Base-by-base conservation (phyloP, 2,797 vertebrate genomes). In the Nannoperca australis region DNA sequence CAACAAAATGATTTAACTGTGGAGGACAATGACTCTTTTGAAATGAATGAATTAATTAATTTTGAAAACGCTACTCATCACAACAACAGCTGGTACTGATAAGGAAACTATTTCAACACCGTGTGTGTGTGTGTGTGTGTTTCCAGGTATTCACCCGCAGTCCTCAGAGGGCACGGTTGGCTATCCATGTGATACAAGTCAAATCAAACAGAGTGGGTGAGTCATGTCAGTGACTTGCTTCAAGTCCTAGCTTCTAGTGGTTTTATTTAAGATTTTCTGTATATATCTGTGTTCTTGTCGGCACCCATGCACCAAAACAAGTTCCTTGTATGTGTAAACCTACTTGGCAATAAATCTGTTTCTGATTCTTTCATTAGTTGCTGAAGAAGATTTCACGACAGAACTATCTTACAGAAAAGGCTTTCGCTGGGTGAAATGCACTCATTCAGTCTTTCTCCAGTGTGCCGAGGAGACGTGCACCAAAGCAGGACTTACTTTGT, bases 21-120 rank as follows among this genome's bases (percentile, higher is more conserved):
- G 34, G 30, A 69, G 42, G 63, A 53, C 0, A 15, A 38, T 36
- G 54, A 51, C 40, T 44, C 24, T n/a, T 53, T n/a, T 1, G 3
- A 67, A 53, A 63, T 22, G 24, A 27, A 27, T 27, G 24, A 27
- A 27, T 2, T 1, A 27, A 27, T 27, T 1, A 27, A 27, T 27
- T 27, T 27, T 27, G 24, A 27, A 27, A 27, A 27, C 24, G 24
- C 24, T 27, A 2, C 24, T 27, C 24, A 27, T 18, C 9, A 18
- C 54, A 62, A 54, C 62, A 72, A 59, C 81, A 82, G 73, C 65
- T 82, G 61, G 27, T 58, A 66, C 27, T 42, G 58, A 87, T 83
- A 42, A 81, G 14, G 14, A 17, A 71, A 49, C 47, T 44, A 40
- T 60, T 78, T 27, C 24, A 32, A 69, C 13, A 1, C 30, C 7